phyloP scores from a whole-genome alignment of 2,797 vertebrate species.

The Atherinosoma microstoma region DNA sequence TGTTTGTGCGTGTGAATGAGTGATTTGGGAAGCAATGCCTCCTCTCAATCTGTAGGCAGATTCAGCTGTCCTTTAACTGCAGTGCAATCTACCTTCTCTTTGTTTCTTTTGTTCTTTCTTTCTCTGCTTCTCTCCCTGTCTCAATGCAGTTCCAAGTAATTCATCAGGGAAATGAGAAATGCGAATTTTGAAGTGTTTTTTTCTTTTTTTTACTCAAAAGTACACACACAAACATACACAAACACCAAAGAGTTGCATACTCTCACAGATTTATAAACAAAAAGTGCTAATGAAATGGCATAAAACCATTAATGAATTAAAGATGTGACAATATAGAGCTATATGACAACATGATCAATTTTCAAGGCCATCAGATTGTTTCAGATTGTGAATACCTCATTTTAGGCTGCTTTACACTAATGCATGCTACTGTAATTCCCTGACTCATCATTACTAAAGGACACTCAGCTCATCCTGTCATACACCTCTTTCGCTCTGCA shows the following conservation, averaged over 20 bases:
- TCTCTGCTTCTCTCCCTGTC: slow-evolving; percentile 52
- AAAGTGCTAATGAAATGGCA: not conserved
- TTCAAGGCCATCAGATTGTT: not conserved
- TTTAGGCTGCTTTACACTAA: slow-evolving; percentile 28
- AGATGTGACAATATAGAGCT: not conserved
- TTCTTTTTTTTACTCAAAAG: slow-evolving; percentile 11
- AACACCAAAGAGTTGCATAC: not conserved
- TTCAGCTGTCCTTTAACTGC: slow-evolving; percentile 48
- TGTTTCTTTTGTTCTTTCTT: slow-evolving; percentile 18
- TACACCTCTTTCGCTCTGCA: slow-evolving; percentile 43
- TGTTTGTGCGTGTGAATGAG: slow-evolving; percentile 8
- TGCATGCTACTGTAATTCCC: slow-evolving; percentile 35
- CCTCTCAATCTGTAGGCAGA: slow-evolving; percentile 17
- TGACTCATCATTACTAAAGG: slow-evolving; percentile 69
- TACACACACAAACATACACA: not conserved
- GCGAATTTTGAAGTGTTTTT: slow-evolving; percentile 13
- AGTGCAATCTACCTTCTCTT: slow-evolving; percentile 43
- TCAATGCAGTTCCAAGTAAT: slow-evolving; percentile 63
- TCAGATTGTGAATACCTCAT: slow-evolving; percentile 2
- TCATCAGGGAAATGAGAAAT: slow-evolving; percentile 67
- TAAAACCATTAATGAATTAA: not conserved
- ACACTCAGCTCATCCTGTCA: slow-evolving; percentile 55
- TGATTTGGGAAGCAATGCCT: slow-evolving; percentile 6
- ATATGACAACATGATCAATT: not conserved
- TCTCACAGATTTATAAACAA: not conserved